Base-by-base conservation (phyloP, 2,113 vertebrate species). In the Muntiacus reevesi region DNA sequence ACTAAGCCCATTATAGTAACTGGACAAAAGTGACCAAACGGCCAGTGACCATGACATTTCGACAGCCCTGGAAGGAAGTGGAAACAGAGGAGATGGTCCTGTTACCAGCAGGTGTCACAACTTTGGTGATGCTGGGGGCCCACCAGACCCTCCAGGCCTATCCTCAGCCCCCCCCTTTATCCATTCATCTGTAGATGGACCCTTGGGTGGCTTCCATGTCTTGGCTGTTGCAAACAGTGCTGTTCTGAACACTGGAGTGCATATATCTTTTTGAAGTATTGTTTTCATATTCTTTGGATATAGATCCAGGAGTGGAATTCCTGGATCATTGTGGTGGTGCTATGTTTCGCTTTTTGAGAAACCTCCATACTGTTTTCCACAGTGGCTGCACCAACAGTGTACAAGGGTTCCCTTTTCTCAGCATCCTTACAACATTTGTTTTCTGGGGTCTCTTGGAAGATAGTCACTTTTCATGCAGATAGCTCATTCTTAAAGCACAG, bases 51-150 rank as follows among this genome's bases (percentile, higher is more conserved):
- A 3, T 6, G 92, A 47, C 15, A 16, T 52, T 13, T 21, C 19
- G 45, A 50, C 4, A 43, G 25, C 57, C 17, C 50, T 47, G 13
- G 64, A 50, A 33, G 50, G 57, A 5, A 25, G 17, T 33, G n/a
- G 50, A 30, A 25, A 28, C 13, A n/a, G 40, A 89, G 71, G 50
- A 17, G 33, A 8, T 0, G 1, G 3, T 7, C 23, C 28, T 45
- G 0, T 60, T 3, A 1, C 36, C 8, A 40, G 27, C 17, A 50
- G 17, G 28, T 0, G 2, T 55, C 27, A 13, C 25, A 2, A 0
- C 27, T 55, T 14, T 60, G 14, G 7, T 6, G 60, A n/a, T 28
- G 16, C 36, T 1, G 1, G 40, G 6, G 16, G 19, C 81, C 14
- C 47, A 11, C 4, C 6, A 9, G 28, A 15, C 23, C 11, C 9